Evolutionary conservation across 2,797 vertebrate genomes (phyloP), one percentile per base, ranked within the genome.

Genomic region (Squalus acanthias): DNA sequence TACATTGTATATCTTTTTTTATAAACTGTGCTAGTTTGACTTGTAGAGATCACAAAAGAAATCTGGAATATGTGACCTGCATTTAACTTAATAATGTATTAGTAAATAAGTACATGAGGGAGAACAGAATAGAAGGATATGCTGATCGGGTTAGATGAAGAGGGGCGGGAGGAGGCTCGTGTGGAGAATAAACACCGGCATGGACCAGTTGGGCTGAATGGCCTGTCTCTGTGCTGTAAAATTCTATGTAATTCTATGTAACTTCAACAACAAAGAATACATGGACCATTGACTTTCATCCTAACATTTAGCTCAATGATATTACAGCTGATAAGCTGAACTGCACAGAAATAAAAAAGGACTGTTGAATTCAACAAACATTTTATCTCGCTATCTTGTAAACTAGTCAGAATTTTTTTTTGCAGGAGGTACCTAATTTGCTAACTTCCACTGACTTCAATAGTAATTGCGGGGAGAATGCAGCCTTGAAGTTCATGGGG

Each of bases 1-100:
- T 97, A 10, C 60, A 63, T 63, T 63, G 60, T 63, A 63, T 63
- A 63, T 63, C 60, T 8, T 10, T 63, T 63, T 63, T 63, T 63
- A 8, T 63, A 63, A 63, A 63, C 6, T 8, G 60, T 63, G 6
- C 6, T 63, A 63, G 60, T 63, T 63, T 63, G 60, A 63, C 60
- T 63, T 63, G 60, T 63, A 63, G 60, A 63, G 5, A 63, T 10
- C 9, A 63, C 60, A 63, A 63, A 8, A 63, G 6, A 63, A 63
- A 63, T 10, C 60, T 63, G 60, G 60, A 63, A 63, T 8, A 63
- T 63, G 9, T 63, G 60, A 63, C 9, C 60, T 63, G 60, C 60
- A 63, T 5, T 63, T 63, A 63, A 63, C 60, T 63, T 63, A 8
- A 10, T 63, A 10, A 63, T 63, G 60, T 5, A 63, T 63, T 63